A percentile compares a stretch with the other conserved stretches of the same genome.
Conservation (phyloP, 2,113 vertebrate genomes). For the Hyaena hyaena region DNA sequence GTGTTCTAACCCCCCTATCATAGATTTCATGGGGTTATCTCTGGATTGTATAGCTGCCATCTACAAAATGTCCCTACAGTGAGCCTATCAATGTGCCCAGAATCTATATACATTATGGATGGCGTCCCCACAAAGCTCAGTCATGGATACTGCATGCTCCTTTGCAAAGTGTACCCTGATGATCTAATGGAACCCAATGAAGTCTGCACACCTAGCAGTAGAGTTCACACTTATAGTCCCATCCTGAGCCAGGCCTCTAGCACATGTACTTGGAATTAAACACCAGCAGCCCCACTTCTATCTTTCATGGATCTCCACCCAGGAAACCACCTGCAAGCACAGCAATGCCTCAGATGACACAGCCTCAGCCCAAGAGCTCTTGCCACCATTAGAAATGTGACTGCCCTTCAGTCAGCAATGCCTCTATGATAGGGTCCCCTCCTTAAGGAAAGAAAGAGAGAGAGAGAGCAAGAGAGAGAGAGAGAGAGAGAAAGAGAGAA, state of each 20-base stretch:
- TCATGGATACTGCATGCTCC: neutral
- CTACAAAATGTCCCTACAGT: neutral
- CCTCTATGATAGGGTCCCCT: no score
- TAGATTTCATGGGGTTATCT: neutral
- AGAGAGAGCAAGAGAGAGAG: no score
- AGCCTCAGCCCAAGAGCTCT: neutral
- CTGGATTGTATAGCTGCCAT: neutral
- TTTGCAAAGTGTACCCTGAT: neutral
- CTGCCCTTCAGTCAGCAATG: neutral
- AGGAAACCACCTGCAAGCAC: neutral
- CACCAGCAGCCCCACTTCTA: neutral
- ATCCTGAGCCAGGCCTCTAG: neutral
- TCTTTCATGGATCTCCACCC: neutral
- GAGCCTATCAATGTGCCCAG: neutral
- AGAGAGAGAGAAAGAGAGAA: no score
- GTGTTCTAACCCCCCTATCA: neutral
- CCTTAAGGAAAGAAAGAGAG: no score
- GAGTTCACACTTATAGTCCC: neutral
- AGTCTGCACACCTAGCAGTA: neutral
- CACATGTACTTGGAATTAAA: neutral
- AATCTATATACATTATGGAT: neutral
- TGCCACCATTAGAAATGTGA: neutral
- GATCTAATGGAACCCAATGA: neutral
- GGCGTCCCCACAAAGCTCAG: neutral
- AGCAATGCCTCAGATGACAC: no score